Conservation (phyloP, 1,140 invertebrate species). For the Acyrthosiphon pisum region DNA sequence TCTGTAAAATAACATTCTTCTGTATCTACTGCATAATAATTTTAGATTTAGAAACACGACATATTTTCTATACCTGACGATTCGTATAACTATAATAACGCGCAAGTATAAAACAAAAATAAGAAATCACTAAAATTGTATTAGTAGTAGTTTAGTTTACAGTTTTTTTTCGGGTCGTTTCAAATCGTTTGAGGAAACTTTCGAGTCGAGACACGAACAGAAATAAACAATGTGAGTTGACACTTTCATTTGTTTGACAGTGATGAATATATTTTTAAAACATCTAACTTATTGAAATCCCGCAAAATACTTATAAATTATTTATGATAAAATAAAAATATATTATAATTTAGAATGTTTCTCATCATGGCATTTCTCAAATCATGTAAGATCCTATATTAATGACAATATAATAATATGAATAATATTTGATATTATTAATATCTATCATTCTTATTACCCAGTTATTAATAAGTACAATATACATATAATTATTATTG, state of each 20-base stretch:
- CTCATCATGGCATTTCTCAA: not conserved
- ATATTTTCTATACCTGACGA: not conserved
- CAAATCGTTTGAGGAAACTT: not conserved
- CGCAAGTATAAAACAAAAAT: not conserved
- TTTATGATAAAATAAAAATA: not conserved
- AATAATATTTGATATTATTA: not conserved
- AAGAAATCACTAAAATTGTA: not conserved
- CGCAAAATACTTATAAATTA: not conserved
- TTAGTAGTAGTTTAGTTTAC: no score
- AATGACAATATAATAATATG: not conserved
- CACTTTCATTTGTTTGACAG: not conserved
- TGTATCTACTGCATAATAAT: not conserved
- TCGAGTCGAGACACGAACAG: not conserved
- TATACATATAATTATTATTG: not conserved
- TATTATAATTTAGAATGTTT: not conserved
- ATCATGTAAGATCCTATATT: not conserved
- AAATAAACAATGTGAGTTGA: not conserved
- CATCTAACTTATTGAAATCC: not conserved
- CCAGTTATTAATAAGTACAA: not conserved
- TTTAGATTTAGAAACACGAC: not conserved
- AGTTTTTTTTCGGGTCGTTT: not conserved
- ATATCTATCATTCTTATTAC: not conserved
- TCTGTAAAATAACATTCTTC: not conserved
- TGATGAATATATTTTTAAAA: slow-evolving; percentile 29
- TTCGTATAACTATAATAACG: not conserved